Evolutionary conservation across 2,113 vertebrate species (phyloP).

Genomic region (Ailuropoda melanoleuca): DNA sequence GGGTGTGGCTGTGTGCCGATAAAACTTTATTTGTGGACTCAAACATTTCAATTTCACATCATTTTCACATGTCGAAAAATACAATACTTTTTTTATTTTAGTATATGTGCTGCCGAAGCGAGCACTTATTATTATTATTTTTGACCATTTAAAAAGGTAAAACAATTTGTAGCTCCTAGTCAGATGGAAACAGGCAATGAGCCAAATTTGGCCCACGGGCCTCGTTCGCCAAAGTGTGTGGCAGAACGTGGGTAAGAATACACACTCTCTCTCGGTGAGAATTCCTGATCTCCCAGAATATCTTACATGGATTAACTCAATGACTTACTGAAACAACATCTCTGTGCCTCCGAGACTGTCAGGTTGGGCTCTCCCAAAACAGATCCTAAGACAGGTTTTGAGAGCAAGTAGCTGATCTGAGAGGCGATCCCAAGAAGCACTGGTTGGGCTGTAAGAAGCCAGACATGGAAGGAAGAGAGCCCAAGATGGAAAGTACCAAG

Average conservation of each 20-base stretch:
- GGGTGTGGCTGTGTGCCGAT: neutral
- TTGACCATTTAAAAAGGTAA: neutral
- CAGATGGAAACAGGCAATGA: neutral
- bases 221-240: neutral
- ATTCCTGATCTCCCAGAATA: neutral
- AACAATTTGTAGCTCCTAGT: neutral
- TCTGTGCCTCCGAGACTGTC: neutral
- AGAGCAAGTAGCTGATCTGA: neutral
- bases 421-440: neutral
- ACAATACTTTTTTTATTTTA: neutral
- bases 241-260: neutral
- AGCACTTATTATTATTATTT: neutral
- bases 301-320: neutral
- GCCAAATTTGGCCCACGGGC: neutral
- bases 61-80: neutral
- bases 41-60: neutral
- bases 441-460: neutral
- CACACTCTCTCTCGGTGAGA: no score
- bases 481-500: rapidly evolving
- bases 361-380: neutral
- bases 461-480: neutral
- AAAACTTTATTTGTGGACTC: neutral
- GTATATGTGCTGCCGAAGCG: no score
- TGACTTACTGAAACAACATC: neutral
- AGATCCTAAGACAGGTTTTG: neutral